Base-by-base conservation (phyloP, 1,140 invertebrate species). In the Drosophila ohnishii region DNA sequence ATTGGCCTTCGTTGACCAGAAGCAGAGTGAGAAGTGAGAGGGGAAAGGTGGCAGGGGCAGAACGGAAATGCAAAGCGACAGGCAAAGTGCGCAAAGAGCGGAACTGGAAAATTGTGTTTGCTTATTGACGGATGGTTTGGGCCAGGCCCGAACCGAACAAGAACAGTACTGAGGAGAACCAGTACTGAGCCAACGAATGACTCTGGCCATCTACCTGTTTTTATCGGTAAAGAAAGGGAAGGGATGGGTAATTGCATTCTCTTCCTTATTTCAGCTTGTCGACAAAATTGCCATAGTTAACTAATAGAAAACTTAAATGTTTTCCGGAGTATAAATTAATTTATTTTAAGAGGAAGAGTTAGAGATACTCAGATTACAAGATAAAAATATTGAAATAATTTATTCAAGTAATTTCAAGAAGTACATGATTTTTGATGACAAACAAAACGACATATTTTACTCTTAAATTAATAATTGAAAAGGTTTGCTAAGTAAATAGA, bases 1-100 rank as follows among this genome's bases (percentile, higher is more conserved):
- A 85, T 71, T 86, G 81, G 81, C 81, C 81, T 85, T 80, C 81
- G 62, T 6, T 85, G 81, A 80, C 81, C 81, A 80, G 45, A 16
- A 28, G 34, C 11, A 47, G 39, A 14, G 40, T 16, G 34, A 6
- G 19, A 19, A 19, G 51, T 16, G 14, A 22, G 19, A 11, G 28
- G 35, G 44, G 0, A 8, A 51, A 32, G 56, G 42, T 34, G 14
- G 35, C 32, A 35, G 57, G 37, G 65, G n/a, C 64, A 71, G 65
- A 71, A 71, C 67, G 67, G 67, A 71, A 71, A 71, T 71, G 67
- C 67, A 71, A 70, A 71, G 67, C 67, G 67, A 71, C 67, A 71
- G 67, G 67, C 35, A 57, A 71, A 70, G 67, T 71, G 67, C 51
- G 67, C 67, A 71, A 70, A 58, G 67, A 71, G 67, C 67, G 67